Evolutionary conservation across 2,113 vertebrate species (phyloP).

Genomic region (Lucifuga dentata): DNA sequence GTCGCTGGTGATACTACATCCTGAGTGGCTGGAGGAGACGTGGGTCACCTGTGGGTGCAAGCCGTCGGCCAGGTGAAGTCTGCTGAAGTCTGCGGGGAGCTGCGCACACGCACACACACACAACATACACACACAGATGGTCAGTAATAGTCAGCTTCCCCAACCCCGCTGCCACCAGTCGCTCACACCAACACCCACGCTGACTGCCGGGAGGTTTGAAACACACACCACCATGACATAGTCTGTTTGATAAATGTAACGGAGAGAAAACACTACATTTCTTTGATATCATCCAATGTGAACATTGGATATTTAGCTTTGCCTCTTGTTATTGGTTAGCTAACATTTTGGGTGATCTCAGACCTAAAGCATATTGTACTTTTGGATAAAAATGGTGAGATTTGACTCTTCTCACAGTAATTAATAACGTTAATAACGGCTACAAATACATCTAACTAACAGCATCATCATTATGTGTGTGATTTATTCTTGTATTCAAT

Average conservation of each 20-base stretch:
- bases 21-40: constrained; percentile 98
- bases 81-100: constrained; percentile 99
- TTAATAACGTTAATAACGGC: too few species aligned
- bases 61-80: constrained; percentile 98
- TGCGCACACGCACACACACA: constrained; percentile 74
- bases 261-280: background rate
- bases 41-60: constrained; percentile 99
- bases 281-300: background rate
- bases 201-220: constrained; percentile 18
- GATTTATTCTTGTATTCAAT: too few species aligned
- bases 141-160: constrained; percentile 62
- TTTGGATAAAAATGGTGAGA: too few species aligned
- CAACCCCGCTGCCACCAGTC: constrained; percentile 23
- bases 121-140: constrained; percentile 72
- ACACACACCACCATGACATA: background rate
- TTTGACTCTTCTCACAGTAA: too few species aligned
- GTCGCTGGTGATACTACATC: constrained; percentile 99
- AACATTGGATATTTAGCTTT: background rate
- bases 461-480: too few species aligned
- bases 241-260: background rate
- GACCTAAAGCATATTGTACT: too few species aligned
- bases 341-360: background rate
- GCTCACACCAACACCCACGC: constrained; percentile 40
- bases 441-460: too few species aligned
- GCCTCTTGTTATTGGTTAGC: too few species aligned